Conservation (phyloP, 2,888 invertebrate genomes). For the Belgica antarctica region DNA sequence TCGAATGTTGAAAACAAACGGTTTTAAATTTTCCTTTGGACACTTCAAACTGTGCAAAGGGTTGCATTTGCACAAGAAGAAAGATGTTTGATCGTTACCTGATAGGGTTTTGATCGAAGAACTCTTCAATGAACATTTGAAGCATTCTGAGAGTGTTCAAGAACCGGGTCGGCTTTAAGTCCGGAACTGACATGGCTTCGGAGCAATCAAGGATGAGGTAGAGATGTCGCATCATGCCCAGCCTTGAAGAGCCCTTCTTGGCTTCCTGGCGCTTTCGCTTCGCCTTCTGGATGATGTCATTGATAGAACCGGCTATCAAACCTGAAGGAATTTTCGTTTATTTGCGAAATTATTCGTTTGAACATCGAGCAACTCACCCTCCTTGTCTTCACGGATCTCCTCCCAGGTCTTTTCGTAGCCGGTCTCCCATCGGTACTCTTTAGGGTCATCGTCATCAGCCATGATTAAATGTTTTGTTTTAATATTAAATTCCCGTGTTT, state of each 20-base stretch:
- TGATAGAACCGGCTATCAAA: slow-evolving; percentile 82
- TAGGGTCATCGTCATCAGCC: slow-evolving; percentile 75
- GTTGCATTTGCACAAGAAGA: no score
- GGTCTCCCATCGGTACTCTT: slow-evolving; percentile 92
- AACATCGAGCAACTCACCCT: not conserved
- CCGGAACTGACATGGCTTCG: slow-evolving; percentile 90
- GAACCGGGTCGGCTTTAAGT: slow-evolving; percentile 90
- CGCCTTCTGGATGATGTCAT: slow-evolving; percentile 87
- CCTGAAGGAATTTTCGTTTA: slow-evolving; percentile 57
- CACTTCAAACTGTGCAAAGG: no score
- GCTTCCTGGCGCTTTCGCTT: slow-evolving; percentile 74
- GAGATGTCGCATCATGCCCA: slow-evolving; percentile 98
- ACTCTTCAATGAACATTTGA: slow-evolving; percentile 92
- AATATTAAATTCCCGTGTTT: no score
- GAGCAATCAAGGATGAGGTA: slow-evolving; percentile 91
- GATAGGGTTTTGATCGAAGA: slow-evolving; percentile 98
- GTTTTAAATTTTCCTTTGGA: no score
- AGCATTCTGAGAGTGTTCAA: slow-evolving; percentile 85
- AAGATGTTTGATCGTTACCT: no score
- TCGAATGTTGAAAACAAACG: no score
- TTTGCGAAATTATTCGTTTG: slow-evolving; percentile 82
- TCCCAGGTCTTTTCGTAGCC: slow-evolving; percentile 94
- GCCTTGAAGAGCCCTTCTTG: slow-evolving; percentile 72
- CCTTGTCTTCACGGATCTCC: slow-evolving; percentile 47
- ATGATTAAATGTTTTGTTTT: not conserved